phyloP scores from a whole-genome alignment of 2,888 invertebrate species.

The Drosophila quinaria region DNA sequence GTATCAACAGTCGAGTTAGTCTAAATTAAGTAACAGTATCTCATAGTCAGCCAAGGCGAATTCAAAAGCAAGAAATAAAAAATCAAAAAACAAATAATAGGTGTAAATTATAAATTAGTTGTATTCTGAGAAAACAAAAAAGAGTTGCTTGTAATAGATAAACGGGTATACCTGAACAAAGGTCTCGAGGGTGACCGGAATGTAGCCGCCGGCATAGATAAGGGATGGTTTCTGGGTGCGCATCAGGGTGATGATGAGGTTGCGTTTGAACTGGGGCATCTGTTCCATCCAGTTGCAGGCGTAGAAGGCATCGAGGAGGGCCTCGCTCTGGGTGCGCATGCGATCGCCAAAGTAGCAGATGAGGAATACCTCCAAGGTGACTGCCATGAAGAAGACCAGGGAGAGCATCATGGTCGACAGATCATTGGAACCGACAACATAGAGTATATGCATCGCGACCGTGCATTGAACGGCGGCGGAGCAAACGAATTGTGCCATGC shows the following conservation, averaged over 20 bases:
- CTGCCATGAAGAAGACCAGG: slow-evolving; percentile 85
- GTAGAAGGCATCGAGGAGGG: slow-evolving; percentile 86
- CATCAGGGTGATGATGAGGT: slow-evolving; percentile 86
- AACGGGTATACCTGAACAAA: slow-evolving; percentile 86
- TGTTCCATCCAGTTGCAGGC: slow-evolving; percentile 87
- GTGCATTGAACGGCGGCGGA: slow-evolving; percentile 85
- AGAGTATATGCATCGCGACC: slow-evolving; percentile 86
- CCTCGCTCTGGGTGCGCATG: slow-evolving; percentile 86
- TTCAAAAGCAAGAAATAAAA: too few relatives aligned
- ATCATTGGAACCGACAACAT: slow-evolving; percentile 83
- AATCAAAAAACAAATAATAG: too few relatives aligned
- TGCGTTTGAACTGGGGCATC: slow-evolving; percentile 84
- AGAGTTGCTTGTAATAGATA: too few relatives aligned
- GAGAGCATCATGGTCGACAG: slow-evolving; percentile 75
- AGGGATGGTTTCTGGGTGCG: slow-evolving; percentile 86
- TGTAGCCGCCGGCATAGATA: slow-evolving; percentile 87
- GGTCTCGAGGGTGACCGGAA: slow-evolving; percentile 86
- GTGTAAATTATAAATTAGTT: too few relatives aligned
- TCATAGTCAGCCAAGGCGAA: too few relatives aligned
- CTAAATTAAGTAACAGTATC: too few relatives aligned
- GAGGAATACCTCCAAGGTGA: slow-evolving; percentile 87
- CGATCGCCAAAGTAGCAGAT: slow-evolving; percentile 87
- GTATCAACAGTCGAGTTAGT: too few relatives aligned
- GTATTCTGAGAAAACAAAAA: too few relatives aligned
- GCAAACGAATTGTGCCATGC: slow-evolving; percentile 87